phyloP scores from a whole-genome alignment of 2,888 invertebrate species.

The Drosophila paucipuncta region DNA sequence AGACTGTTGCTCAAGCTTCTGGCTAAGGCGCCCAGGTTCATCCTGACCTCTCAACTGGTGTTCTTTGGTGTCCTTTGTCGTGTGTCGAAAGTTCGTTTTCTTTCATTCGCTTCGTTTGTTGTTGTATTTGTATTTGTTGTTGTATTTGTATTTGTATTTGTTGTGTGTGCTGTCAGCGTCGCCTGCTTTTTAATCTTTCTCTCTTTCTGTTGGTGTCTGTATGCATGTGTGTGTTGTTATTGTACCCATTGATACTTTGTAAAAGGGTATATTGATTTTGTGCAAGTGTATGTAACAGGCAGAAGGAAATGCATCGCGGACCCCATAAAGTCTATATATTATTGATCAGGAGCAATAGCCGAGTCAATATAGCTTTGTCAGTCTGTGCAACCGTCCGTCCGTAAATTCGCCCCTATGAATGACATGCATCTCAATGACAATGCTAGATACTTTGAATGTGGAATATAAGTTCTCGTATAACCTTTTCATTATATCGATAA shows the following conservation, averaged over 20 bases:
- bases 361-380: neutral
- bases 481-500: neutral
- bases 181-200: conserved; percentile 24
- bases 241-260: neutral
- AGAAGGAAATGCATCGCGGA: neutral
- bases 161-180: conserved; percentile 49
- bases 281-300: neutral
- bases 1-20: conserved; percentile 61
- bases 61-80: conserved; percentile 24
- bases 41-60: conserved; percentile 48
- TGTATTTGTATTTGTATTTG: conserved; percentile 21
- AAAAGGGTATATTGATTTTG: neutral
- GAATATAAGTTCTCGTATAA: neutral
- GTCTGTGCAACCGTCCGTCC: neutral
- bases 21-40: conserved; percentile 64
- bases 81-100: conserved; percentile 36
- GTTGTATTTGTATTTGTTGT: neutral
- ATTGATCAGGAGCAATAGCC: neutral
- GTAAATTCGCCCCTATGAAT: too few relatives aligned
- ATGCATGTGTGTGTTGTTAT: conserved; percentile 6
- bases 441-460: neutral
- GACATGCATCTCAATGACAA: neutral
- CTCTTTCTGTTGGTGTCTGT: neutral
- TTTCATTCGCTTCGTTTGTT: conserved; percentile 26
- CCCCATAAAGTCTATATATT: neutral